Conservation (phyloP, 2,888 invertebrate species). For the Pterobdella sp. region DNA sequence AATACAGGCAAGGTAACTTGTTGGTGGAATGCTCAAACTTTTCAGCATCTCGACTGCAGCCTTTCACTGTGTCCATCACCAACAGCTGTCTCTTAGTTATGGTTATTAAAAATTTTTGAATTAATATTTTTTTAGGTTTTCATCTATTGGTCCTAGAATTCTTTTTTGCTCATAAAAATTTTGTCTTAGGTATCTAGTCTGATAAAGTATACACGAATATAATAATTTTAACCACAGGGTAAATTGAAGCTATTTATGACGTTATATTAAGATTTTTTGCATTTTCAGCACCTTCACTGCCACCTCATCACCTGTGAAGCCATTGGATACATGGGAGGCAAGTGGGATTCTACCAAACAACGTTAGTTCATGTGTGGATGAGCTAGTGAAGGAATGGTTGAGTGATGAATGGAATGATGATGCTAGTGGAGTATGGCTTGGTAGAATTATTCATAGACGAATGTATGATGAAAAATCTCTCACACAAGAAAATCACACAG, state of each 20-base stretch:
- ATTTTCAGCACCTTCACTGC: conserved; percentile 70
- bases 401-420: background rate
- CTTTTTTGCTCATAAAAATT: background rate
- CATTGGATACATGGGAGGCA: conserved; percentile 88
- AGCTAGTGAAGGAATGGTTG: background rate
- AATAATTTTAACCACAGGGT: background rate
- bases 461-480: conserved; percentile 20
- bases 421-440: background rate
- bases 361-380: conserved; percentile 60
- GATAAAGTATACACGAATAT: background rate
- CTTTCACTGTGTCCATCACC: conserved; percentile 76
- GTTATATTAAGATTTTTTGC: background rate
- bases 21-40: conserved; percentile 82
- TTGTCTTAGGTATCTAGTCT: background rate
- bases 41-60: conserved; percentile 80
- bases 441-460: background rate
- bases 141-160: background rate
- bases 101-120: conserved; percentile 51
- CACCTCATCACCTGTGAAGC: conserved; percentile 88
- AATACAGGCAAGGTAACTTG: conserved; percentile 60
- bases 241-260: background rate
- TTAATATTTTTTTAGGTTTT: conserved; percentile 15
- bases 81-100: conserved; percentile 73
- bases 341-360: conserved; percentile 86
- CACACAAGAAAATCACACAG: conserved; percentile 40